These are phyloP conservation scores for Himalopsyche kuldschensis DNA, from an alignment of 2,888 invertebrate genomes.

Conservation along the genomic window DNA sequence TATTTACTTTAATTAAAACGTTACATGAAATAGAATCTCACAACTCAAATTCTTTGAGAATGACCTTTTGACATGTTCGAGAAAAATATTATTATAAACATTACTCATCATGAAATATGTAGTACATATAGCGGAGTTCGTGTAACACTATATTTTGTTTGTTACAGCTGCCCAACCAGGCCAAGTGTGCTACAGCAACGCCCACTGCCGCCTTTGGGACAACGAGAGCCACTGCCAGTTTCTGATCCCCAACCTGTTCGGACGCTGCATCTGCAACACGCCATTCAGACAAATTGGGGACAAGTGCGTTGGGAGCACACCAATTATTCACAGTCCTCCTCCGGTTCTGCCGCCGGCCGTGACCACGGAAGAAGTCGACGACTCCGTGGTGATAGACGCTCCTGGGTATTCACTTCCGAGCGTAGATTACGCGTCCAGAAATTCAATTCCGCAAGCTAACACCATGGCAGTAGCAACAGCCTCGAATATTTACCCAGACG, in stretches of 20 bases:
- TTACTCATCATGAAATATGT: too few species aligned
- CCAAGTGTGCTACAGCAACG: constrained; percentile 86
- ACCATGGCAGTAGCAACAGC: constrained; percentile 54
- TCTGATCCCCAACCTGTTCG: constrained; percentile 85
- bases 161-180: constrained; percentile 82
- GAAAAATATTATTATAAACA: too few species aligned
- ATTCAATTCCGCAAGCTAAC: constrained; percentile 47
- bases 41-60: too few species aligned
- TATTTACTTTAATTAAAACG: too few species aligned
- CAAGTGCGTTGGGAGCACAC: constrained; percentile 60
- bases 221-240: constrained; percentile 85
- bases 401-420: constrained; percentile 39
- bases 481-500: constrained; percentile 47
- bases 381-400: constrained; percentile 53
- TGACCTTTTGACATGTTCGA: too few species aligned
- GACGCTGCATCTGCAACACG: constrained; percentile 80
- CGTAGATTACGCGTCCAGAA: neutral
- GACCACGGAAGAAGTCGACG: constrained; percentile 46
- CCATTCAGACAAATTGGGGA: constrained; percentile 67
- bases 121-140: too few species aligned
- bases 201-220: constrained; percentile 84
- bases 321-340: constrained; percentile 44
- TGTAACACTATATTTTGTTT: too few species aligned
- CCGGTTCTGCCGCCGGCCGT: neutral
- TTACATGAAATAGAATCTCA: too few species aligned